phyloP scores from a whole-genome alignment of 2,888 invertebrate species.

The Peribatodes rhomboidaria region DNA sequence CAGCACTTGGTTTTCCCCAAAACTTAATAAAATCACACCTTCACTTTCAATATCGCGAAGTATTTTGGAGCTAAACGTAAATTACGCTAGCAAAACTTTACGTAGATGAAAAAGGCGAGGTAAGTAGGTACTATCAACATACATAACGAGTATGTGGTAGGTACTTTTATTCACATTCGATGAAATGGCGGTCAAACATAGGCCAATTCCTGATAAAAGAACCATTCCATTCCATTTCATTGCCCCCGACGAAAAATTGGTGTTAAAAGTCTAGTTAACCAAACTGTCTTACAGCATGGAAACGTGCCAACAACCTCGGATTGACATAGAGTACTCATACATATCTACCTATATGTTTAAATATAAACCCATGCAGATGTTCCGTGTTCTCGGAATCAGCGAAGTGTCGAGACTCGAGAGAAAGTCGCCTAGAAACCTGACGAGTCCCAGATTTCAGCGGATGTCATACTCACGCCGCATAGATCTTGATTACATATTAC shows the following conservation, averaged over 20 bases:
- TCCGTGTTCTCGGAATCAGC: slow-evolving; percentile 22
- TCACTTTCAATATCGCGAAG: too few relatives aligned
- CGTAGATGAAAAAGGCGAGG: too few relatives aligned
- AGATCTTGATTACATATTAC: slow-evolving; percentile 2
- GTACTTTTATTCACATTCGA: too few relatives aligned
- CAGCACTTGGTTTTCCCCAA: too few relatives aligned
- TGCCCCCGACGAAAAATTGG: not conserved
- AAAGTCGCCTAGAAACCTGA: slow-evolving; percentile 63
- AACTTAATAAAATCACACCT: too few relatives aligned
- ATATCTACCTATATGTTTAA: not conserved
- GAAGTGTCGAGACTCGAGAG: slow-evolving; percentile 50
- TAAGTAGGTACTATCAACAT: too few relatives aligned
- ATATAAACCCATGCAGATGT: slow-evolving; percentile 7
- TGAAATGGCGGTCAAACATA: too few relatives aligned
- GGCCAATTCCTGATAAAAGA: too few relatives aligned
- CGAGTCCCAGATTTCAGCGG: slow-evolving; percentile 59
- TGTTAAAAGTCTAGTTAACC: slow-evolving; percentile 6
- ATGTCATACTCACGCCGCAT: slow-evolving; percentile 43
- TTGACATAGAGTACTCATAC: not conserved
- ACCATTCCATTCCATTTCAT: not conserved
- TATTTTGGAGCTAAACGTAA: too few relatives aligned
- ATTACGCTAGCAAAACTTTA: too few relatives aligned
- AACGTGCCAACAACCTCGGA: slow-evolving; percentile 6
- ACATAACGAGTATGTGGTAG: too few relatives aligned
- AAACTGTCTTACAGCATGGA: slow-evolving; percentile 8